A percentile compares a stretch with the other conserved stretches of the same genome.
Evolutionary conservation across 2,888 invertebrate genomes (phyloP).

Genomic region (Drosophila maculinotata): DNA sequence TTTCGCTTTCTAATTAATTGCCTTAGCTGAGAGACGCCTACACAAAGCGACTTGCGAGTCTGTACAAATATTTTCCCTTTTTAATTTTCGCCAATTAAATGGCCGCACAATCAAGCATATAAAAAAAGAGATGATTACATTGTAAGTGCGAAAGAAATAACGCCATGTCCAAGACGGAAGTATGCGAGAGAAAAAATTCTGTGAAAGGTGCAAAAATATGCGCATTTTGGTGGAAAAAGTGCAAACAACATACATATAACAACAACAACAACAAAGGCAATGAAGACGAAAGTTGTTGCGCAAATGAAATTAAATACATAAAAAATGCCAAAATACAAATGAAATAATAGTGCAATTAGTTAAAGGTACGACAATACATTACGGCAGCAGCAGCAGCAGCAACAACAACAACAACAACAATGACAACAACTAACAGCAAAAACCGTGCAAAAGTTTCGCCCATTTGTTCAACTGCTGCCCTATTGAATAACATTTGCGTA

Average conservation of each 20-base stretch:
- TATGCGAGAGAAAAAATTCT: slow-evolving; percentile 59
- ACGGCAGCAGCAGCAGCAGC: too few species aligned
- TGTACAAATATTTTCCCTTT: slow-evolving; percentile 73
- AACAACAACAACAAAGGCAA: slow-evolving; percentile 44
- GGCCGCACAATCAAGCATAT: slow-evolving; percentile 47
- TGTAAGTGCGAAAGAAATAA: slow-evolving; percentile 46
- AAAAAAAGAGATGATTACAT: slow-evolving; percentile 52
- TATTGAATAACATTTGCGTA: slow-evolving; percentile 78
- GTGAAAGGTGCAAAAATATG: slow-evolving; percentile 76
- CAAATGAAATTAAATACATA: slow-evolving; percentile 64
- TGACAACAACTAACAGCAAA: slow-evolving; percentile 13
- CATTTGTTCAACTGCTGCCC: slow-evolving; percentile 40
- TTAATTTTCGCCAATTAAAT: slow-evolving; percentile 79
- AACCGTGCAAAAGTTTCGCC: slow-evolving; percentile 57
- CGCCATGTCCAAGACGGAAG: slow-evolving; percentile 59
- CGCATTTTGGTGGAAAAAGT: slow-evolving; percentile 49
- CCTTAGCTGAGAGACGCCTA: slow-evolving; percentile 62
- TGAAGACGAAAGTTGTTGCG: slow-evolving; percentile 80
- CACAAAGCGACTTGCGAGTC: slow-evolving; percentile 54
- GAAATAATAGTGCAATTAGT: slow-evolving; percentile 77
- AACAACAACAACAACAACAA: slow-evolving; percentile 38
- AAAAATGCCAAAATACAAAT: slow-evolving; percentile 64
- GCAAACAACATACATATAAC: slow-evolving; percentile 45
- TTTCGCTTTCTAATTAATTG: slow-evolving; percentile 81
- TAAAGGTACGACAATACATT: slow-evolving; percentile 38